These are phyloP conservation scores for Sphaerophoria taeniata DNA, from an alignment of 2,888 invertebrate species.

Conservation along the genomic window DNA sequence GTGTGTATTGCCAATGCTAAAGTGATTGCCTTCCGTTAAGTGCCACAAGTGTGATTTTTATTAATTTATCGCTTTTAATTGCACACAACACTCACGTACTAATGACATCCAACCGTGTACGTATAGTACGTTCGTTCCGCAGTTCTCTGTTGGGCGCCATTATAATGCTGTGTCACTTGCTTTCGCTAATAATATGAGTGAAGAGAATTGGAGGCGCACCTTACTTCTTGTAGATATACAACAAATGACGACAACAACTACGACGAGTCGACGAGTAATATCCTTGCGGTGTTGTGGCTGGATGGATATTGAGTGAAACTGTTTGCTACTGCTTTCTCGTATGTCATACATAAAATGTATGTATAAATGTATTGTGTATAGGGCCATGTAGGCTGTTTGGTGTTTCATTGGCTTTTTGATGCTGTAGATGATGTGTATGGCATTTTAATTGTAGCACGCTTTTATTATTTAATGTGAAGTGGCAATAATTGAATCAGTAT, in stretches of 20 bases:
- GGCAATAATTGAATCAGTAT: constrained; percentile 49
- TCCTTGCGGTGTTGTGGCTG: background rate
- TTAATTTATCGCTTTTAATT: constrained; percentile 63
- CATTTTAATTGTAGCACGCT: constrained; percentile 42
- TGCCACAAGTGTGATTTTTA: constrained; percentile 58
- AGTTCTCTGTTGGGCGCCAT: constrained; percentile 30
- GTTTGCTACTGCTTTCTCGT: too few species aligned
- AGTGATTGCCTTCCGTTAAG: constrained; percentile 60
- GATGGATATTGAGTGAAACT: background rate
- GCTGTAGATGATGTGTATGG: constrained; percentile 31
- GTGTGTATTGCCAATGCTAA: constrained; percentile 15
- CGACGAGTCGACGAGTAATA: too few species aligned
- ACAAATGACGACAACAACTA: too few species aligned
- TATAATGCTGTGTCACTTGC: constrained; percentile 39
- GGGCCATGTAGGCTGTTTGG: background rate
- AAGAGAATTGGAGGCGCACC: background rate
- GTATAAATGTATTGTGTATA: background rate
- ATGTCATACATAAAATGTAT: background rate
- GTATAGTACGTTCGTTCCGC: background rate
- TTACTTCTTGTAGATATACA: background rate
- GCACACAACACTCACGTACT: constrained; percentile 57
- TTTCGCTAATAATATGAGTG: constrained; percentile 27
- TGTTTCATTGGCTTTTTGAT: constrained; percentile 40
- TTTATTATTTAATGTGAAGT: constrained; percentile 41
- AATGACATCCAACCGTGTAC: constrained; percentile 41